Evolutionary conservation across 1,140 invertebrate genomes (phyloP), one percentile per base, ranked within the genome.

Genomic region (Capitella teleta): DNA sequence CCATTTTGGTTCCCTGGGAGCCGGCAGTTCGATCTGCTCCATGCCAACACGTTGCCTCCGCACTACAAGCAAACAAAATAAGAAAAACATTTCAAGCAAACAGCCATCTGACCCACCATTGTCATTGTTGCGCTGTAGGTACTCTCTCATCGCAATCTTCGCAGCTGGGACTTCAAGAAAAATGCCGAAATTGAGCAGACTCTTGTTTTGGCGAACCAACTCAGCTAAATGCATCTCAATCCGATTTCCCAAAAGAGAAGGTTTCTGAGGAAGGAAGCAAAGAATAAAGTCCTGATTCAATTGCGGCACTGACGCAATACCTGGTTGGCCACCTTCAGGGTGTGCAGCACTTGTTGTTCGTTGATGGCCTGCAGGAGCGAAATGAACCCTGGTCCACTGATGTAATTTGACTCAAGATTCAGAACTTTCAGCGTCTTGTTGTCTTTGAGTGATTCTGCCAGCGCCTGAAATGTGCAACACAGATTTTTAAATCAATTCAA

Each of bases 171-270:
- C 93, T 77, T 96, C 91, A 62, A 97, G 84, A 76, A 90, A 85
- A 59, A 98, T 80, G 47, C 92, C 92, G 53, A 97, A 80, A 72
- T 87, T 80, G 58, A 96, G 77, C 52, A 98, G 73, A 26, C 86
- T 89, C 18, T 85, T 80, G 76, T 97, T 98, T 66, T 91, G 84
- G 72, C 92, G 87, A 51, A 98, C 81, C 56, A 94, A 74, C 62
- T 86, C 81, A 38, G 89, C 91, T 56, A 98, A 90, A 78, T 93
- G 87, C 87, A 94, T 96, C 80, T 98, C 93, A 57, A 89, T 89
- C 78, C 94, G 94, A 74, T 95, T 94, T 59, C 93, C 92, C 58
- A 98, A 78, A 51, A 94, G 83, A 76, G 86, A 82, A 61, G 88
- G 88, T 78, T 91, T 84, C 89, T 96, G 71, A 21, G 38, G 38